Evolutionary conservation across 2,113 vertebrate genomes (phyloP).

Genomic region (Steatornis caripensis): DNA sequence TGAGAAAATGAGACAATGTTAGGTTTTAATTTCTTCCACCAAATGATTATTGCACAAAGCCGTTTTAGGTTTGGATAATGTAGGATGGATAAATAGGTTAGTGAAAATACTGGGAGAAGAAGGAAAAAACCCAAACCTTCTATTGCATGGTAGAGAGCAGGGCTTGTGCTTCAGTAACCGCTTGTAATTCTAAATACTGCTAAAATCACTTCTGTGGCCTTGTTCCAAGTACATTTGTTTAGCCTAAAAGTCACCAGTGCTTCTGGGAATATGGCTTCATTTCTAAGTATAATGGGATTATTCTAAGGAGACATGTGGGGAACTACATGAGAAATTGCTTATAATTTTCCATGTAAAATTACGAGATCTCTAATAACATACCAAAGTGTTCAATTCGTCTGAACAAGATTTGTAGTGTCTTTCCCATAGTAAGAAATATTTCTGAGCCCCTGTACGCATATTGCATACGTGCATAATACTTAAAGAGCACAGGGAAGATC

Average conservation of each 20-base stretch:
- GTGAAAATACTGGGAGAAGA: not conserved
- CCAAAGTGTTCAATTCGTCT: not conserved
- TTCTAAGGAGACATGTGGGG: not conserved
- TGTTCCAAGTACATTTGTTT: not conserved
- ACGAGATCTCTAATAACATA: not conserved
- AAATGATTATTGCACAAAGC: not conserved
- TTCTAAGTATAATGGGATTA: conserved; percentile 9
- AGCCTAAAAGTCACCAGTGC: not conserved
- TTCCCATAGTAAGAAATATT: not conserved
- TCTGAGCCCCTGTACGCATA: not conserved
- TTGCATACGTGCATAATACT: not conserved
- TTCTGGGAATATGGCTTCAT: not conserved
- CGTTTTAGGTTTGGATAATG: not conserved
- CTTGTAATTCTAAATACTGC: not conserved
- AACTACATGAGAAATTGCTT: not conserved
- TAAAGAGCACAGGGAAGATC: not conserved
- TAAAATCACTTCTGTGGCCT: not conserved
- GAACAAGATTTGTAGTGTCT: not conserved
- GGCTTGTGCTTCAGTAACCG: not conserved
- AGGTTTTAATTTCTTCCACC: not conserved
- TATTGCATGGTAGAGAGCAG: not conserved
- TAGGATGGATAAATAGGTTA: not conserved
- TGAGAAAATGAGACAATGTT: no score
- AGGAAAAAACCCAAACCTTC: not conserved
- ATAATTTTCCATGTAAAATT: not conserved